Evolutionary conservation across 2,888 invertebrate genomes (phyloP).

Genomic region (Drepana falcataria): DNA sequence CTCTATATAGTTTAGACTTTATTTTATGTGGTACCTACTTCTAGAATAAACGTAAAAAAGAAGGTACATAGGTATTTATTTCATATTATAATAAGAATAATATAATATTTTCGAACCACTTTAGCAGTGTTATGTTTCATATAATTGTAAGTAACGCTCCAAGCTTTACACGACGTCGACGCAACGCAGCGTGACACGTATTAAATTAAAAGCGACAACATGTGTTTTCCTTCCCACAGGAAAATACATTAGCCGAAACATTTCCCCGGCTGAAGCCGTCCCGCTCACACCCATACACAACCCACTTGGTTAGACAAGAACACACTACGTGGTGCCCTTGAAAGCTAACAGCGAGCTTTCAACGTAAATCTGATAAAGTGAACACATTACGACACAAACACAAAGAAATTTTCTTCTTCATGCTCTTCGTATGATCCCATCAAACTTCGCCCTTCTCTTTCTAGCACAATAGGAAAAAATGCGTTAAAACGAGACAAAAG

Average conservation of each 20-base stretch:
- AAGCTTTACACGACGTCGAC: constrained; percentile 43
- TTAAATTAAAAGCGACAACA: constrained; percentile 78
- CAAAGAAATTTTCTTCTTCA: constrained; percentile 70
- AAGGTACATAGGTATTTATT: no score
- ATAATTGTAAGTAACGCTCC: constrained; percentile 22
- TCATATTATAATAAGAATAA: not conserved
- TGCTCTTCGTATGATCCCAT: constrained; percentile 34
- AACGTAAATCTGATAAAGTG: constrained; percentile 77
- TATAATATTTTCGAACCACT: not conserved
- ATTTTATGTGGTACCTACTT: no score
- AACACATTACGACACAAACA: constrained; percentile 72
- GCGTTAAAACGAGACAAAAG: constrained; percentile 39
- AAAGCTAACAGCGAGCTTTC: constrained; percentile 73
- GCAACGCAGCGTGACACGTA: constrained; percentile 70
- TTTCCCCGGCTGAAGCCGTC: constrained; percentile 55
- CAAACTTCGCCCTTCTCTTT: constrained; percentile 30
- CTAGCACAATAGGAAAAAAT: not conserved
- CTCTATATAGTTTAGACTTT: no score
- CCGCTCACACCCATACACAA: constrained; percentile 29
- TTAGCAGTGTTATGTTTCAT: not conserved
- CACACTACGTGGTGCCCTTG: constrained; percentile 55
- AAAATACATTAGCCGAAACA: constrained; percentile 76
- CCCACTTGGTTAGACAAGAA: constrained; percentile 33
- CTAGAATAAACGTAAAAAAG: no score
- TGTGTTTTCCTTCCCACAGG: constrained; percentile 78